Evolutionary conservation across 2,113 vertebrate species (phyloP).

Genomic region (Lamprotornis superbus): DNA sequence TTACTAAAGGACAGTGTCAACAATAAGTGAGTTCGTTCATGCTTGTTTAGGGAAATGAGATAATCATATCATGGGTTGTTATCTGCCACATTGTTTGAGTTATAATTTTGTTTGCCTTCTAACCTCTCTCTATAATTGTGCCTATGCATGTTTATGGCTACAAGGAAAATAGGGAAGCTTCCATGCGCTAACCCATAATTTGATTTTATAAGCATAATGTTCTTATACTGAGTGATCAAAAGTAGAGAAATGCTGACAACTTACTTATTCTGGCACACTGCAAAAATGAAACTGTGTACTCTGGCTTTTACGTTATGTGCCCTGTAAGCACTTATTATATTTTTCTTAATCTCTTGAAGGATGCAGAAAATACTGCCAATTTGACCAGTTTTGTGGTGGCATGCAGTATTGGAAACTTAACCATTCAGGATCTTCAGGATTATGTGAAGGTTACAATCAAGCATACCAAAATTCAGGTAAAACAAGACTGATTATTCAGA

Average conservation of each 20-base stretch:
- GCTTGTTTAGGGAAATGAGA: conserved; percentile 60
- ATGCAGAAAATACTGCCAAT: conserved; percentile 58
- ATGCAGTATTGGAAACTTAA: conserved; percentile 89
- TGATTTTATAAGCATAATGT: conserved; percentile 64
- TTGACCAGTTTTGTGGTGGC: conserved; percentile 94
- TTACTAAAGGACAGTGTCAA: neutral
- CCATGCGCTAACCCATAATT: conserved; percentile 41
- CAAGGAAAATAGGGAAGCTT: conserved; percentile 42
- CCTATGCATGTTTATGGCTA: conserved; percentile 30
- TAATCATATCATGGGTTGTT: conserved; percentile 57
- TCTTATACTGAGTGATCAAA: conserved; percentile 37
- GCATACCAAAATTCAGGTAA: conserved; percentile 82
- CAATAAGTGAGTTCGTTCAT: conserved; percentile 18
- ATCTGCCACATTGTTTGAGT: conserved; percentile 62
- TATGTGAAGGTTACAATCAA: conserved; percentile 85
- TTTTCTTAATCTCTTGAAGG: conserved; percentile 66
- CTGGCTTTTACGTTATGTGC: neutral
- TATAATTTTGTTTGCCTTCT: conserved; percentile 32
- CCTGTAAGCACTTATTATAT: neutral
- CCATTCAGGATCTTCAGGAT: conserved; percentile 81
- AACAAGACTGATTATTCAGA: neutral
- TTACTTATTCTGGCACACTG: conserved; percentile 48
- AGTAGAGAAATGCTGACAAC: conserved; percentile 65
- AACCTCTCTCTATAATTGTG: neutral
- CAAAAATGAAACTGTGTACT: conserved; percentile 36